Evolutionary conservation across 2,113 vertebrate species (phyloP).

Genomic region (Fukomys damarensis): DNA sequence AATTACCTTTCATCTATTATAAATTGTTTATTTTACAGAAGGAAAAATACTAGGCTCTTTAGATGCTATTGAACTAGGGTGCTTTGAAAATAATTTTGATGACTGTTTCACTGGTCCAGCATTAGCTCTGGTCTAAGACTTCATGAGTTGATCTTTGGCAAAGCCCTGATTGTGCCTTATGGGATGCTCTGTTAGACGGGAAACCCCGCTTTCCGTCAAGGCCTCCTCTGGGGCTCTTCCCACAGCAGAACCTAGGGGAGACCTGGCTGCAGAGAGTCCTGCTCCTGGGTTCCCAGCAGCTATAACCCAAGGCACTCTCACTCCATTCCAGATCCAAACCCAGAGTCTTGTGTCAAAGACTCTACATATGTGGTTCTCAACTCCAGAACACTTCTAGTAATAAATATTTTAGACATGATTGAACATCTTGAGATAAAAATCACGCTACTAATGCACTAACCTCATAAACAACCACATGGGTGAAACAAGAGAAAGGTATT

Average conservation of each 20-base stretch:
- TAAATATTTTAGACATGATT: background rate
- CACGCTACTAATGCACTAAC: background rate
- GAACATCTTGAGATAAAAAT: background rate
- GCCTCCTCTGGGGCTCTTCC: background rate
- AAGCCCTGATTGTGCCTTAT: background rate
- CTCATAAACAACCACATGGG: background rate
- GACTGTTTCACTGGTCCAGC: background rate
- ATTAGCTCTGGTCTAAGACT: background rate
- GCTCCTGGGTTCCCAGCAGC: background rate
- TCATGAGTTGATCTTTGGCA: background rate
- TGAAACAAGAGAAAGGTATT: background rate
- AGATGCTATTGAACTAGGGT: background rate
- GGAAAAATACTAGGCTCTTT: background rate
- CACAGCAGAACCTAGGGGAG: background rate
- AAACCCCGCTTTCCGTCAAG: background rate
- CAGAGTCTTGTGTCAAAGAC: background rate
- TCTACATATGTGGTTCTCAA: background rate
- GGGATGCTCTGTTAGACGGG: background rate
- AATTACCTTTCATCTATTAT: background rate
- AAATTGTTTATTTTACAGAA: background rate
- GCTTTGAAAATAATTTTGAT: constrained; percentile 45
- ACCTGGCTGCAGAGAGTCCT: background rate
- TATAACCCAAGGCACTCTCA: background rate
- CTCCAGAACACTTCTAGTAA: background rate
- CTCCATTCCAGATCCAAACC: background rate